Conservation (phyloP, 2,113 vertebrate species). For the Tragelaphus scriptus region DNA sequence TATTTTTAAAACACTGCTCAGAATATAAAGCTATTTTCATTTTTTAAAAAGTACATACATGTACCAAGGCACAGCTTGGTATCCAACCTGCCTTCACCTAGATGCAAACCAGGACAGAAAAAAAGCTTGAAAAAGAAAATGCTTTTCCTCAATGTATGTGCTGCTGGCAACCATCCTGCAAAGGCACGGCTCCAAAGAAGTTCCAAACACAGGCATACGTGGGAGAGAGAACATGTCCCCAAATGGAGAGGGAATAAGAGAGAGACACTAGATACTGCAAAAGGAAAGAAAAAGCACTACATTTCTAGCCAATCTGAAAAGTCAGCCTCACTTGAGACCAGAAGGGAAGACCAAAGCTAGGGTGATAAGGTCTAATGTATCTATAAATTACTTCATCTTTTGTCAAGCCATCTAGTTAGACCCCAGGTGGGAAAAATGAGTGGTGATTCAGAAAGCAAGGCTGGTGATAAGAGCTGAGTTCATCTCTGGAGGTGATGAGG, state of each 20-base stretch:
- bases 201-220: neutral
- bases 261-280: neutral
- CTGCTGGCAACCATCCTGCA: neutral
- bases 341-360: neutral
- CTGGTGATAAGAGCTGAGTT: neutral
- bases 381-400: neutral
- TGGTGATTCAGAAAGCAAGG: neutral
- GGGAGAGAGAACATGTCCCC: neutral
- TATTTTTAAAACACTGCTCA: neutral
- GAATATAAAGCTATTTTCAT: neutral
- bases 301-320: neutral
- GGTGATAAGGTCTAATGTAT: neutral
- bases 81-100: neutral
- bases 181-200: neutral
- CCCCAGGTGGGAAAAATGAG: neutral
- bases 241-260: neutral
- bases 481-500: neutral
- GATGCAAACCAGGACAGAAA: neutral
- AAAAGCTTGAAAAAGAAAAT: neutral
- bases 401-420: neutral
- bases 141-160: neutral
- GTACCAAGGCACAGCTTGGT: neutral
- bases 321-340: neutral
- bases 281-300: neutral
- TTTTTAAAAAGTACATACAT: neutral